Base-by-base conservation (phyloP, 1,140 invertebrate genomes). In the Cyclina sinensis region DNA sequence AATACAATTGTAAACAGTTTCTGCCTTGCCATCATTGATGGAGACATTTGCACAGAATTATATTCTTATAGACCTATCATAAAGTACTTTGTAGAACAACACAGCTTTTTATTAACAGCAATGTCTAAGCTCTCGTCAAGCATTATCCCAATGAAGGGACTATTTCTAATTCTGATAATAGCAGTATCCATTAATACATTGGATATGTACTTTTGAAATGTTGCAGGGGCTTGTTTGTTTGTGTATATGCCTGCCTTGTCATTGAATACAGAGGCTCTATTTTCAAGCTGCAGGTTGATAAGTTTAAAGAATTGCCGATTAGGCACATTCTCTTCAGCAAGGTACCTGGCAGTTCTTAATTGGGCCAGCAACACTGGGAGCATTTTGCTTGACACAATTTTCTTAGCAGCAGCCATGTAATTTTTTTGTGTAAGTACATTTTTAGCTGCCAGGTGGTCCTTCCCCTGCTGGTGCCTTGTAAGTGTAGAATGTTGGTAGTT, bases 51-150 rank as follows among this genome's bases (percentile, higher is more conserved):
- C 3, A 80, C 48, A 57, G 37, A 57, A 57, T 16, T 80, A 48
- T 35, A 59, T 57, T 59, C 11, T 54, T 27, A 57, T 27, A 27
- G 24, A 7, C 18, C 46, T 16, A 39, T 80, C 18, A 37, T 32
- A 1, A 7, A 76, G 43, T 24, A 78, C 43, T 62, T 62, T 76
- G 57, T 24, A 48, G 27, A 59, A 86, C 51, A 86, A 46, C 0
- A 86, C 70, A 86, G 48, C 65, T 86, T 86, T 62, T 86, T 86
- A 21, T 14, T 39, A 16, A 27, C 78, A 21, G 84, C 70, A 27
- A 46, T 59, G 35, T 86, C 84, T 2, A 78, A 16, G 7, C 30
- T 30, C 35, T 86, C 84, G 46, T 86, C 73, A 27, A 62, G 14
- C 70, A 86, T 78, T 24, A 86, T 74, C 27, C 84, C 73, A 24